A percentile compares a stretch with the other conserved stretches of the same genome.
Conservation (phyloP, 2,888 invertebrate genomes). For the Tetropium fuscum region DNA sequence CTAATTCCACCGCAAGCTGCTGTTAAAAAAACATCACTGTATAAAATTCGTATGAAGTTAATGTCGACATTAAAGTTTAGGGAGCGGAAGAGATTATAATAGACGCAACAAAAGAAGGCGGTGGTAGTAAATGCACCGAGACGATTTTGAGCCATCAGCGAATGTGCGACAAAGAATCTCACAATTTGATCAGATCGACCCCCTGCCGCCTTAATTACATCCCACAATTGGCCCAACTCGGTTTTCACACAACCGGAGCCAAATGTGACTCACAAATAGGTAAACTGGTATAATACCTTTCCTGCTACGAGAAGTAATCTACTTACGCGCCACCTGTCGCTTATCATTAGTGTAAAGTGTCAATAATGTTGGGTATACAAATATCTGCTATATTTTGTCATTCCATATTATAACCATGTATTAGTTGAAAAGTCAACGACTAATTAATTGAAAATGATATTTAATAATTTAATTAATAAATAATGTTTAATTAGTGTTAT, state of each 20-base stretch:
- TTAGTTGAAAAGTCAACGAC: too few relatives aligned
- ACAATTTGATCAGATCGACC: conserved; percentile 40
- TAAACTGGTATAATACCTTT: conserved; percentile 43
- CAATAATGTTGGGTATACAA: too few relatives aligned
- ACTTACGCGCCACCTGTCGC: conserved; percentile 46
- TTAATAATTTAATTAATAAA: too few relatives aligned
- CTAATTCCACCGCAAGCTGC: conserved; percentile 1
- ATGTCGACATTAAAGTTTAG: conserved; percentile 3
- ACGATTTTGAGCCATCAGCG: conserved; percentile 25
- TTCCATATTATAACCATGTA: too few relatives aligned
- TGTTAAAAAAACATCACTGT: neutral
- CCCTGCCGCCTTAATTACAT: conserved; percentile 45
- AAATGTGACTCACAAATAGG: conserved; percentile 43
- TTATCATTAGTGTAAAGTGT: conserved; percentile 34
- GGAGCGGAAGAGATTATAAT: conserved; percentile 41
- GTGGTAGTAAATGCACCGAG: conserved; percentile 43
- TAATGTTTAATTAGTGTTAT: too few relatives aligned
- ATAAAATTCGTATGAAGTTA: conserved; percentile 1
- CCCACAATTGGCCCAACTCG: conserved; percentile 41
- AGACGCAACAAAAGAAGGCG: conserved; percentile 41
- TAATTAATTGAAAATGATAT: too few relatives aligned
- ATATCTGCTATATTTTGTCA: too few relatives aligned
- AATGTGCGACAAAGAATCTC: conserved; percentile 41
- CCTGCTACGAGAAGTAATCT: conserved; percentile 46
- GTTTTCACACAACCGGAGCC: conserved; percentile 40